Evolutionary conservation across 2,113 vertebrate species (phyloP).

Genomic region (Campylomormyrus tamandua): DNA sequence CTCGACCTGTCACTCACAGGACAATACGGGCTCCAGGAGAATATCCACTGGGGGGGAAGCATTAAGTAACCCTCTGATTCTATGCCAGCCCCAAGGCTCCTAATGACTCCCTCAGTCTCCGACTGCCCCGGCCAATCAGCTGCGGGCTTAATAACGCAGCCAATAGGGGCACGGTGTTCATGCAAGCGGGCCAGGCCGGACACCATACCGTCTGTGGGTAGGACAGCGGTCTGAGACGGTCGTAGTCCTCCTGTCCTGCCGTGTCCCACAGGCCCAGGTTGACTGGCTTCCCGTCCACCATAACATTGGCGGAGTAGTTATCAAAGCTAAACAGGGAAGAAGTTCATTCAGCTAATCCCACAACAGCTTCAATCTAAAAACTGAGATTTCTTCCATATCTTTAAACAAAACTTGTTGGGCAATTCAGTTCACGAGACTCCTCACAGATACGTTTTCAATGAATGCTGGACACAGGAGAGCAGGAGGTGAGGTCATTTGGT

Average conservation of each 20-base stretch:
- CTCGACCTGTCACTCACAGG: conserved; percentile 16
- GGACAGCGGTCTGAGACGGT: conserved; percentile 64
- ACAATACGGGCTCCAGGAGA: conserved; percentile 13
- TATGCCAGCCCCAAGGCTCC: background rate
- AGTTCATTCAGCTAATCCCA: background rate
- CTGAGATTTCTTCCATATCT: background rate
- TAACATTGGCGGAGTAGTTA: conserved; percentile 68
- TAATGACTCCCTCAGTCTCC: background rate
- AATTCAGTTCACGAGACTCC: background rate
- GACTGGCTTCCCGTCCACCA: conserved; percentile 71
- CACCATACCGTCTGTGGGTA: conserved; percentile 66
- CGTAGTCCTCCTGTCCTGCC: conserved; percentile 68
- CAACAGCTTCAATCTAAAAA: background rate
- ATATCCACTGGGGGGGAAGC: background rate
- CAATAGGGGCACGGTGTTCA: background rate
- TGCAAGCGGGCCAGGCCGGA: background rate
- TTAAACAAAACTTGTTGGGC: background rate
- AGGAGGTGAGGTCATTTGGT: background rate
- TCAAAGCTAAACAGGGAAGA: conserved; percentile 54
- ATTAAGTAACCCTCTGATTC: background rate
- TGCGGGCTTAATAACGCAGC: background rate
- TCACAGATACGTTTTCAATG: background rate
- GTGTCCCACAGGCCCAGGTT: conserved; percentile 69
- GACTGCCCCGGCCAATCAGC: background rate
- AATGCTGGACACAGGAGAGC: background rate